Conservation (phyloP, 1,140 invertebrate species). For the Drosophila arizonae region DNA sequence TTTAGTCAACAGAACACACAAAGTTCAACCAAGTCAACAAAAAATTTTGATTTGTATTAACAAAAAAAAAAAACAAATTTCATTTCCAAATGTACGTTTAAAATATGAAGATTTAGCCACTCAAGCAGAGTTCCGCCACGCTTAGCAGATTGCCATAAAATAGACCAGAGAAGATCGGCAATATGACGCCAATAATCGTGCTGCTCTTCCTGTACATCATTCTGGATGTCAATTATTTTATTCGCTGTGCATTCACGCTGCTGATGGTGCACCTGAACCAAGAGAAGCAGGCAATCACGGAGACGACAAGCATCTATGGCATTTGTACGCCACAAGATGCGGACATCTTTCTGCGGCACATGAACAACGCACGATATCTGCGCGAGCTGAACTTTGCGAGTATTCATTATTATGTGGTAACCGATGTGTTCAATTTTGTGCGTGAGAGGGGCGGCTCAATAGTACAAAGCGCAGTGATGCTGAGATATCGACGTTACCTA, state of each 20-base stretch:
- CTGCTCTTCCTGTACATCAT: conserved; percentile 87
- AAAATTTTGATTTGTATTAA: too few relatives aligned
- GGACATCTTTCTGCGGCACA: conserved; percentile 90
- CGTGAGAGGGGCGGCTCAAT: conserved; percentile 85
- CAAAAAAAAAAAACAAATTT: too few relatives aligned
- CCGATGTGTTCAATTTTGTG: conserved; percentile 87
- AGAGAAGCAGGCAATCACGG: conserved; percentile 87
- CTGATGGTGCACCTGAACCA: conserved; percentile 86
- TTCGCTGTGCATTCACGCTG: conserved; percentile 87
- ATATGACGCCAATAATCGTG: conserved; percentile 74
- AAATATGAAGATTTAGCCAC: too few relatives aligned
- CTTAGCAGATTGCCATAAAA: background rate
- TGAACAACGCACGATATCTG: conserved; percentile 93
- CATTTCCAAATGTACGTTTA: too few relatives aligned
- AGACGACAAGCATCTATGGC: conserved; percentile 88
- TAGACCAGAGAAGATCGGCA: background rate
- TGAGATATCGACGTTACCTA: conserved; percentile 89
- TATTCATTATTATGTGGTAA: conserved; percentile 89
- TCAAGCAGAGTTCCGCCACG: too few relatives aligned
- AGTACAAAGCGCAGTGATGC: conserved; percentile 88
- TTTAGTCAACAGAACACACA: too few relatives aligned
- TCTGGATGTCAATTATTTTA: conserved; percentile 91
- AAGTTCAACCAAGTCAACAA: background rate
- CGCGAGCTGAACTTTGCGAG: conserved; percentile 92
- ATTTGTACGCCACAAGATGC: conserved; percentile 91